A percentile compares a stretch with the other conserved stretches of the same genome.
These are phyloP conservation scores for Equus quagga DNA, from an alignment of 2,113 vertebrate genomes.

Conservation along the genomic window DNA sequence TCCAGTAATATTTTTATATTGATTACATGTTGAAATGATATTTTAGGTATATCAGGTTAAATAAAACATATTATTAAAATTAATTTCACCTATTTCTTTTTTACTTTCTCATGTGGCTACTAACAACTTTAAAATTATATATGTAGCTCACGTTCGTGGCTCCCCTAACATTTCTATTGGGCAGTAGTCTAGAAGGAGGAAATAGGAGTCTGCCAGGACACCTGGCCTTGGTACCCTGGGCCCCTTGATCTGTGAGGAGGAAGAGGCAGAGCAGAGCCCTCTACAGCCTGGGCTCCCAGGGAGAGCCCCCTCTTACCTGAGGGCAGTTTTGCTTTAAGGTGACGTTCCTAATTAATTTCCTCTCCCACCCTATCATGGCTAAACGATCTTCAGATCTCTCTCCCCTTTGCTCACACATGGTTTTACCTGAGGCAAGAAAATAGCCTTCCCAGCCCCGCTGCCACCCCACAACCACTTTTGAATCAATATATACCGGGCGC, in stretches of 20 bases:
- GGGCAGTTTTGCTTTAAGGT: not conserved
- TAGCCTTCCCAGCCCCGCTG: not conserved
- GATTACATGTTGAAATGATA: not conserved
- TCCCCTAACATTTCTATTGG: not conserved
- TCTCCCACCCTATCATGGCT: not conserved
- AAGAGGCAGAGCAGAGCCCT: not conserved
- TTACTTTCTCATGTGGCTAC: not conserved
- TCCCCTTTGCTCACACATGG: not conserved
- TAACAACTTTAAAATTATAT: not conserved
- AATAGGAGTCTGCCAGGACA: not conserved
- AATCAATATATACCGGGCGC: not conserved
- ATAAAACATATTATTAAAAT: constrained; percentile 29
- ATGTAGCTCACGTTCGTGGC: not conserved
- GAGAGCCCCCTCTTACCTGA: accelerated
- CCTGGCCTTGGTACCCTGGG: too few relatives aligned
- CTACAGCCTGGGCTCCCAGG: accelerated
- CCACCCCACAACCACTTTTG: not conserved
- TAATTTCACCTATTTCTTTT: not conserved
- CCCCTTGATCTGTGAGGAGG: not conserved
- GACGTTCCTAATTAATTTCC: not conserved
- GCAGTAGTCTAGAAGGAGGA: not conserved
- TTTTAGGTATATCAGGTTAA: not conserved
- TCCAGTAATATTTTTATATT: not conserved
- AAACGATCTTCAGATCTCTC: not conserved
- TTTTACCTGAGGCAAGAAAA: not conserved